A percentile compares a stretch with the other conserved stretches of the same genome.
Conservation (phyloP, 2,113 vertebrate species). For the Oriolus oriolus region DNA sequence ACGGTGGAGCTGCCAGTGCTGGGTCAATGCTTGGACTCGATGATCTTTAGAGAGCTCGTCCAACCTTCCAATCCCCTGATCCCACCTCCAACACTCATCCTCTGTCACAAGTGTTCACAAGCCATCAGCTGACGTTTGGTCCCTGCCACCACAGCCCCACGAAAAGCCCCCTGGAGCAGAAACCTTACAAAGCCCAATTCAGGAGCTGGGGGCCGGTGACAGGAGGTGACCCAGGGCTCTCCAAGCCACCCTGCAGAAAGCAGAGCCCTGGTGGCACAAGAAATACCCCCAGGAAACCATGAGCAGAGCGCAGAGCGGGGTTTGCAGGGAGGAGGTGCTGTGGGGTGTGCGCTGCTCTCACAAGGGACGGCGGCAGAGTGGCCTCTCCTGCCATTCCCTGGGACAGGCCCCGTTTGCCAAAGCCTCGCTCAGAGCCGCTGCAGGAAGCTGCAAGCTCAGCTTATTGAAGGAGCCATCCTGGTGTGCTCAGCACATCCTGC, state of each 20-base stretch:
- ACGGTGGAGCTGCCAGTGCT: not conserved
- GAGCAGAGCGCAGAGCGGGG: not conserved
- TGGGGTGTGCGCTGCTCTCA: not conserved
- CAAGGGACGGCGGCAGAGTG: not conserved
- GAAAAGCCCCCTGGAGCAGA: not conserved
- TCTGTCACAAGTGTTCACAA: not conserved
- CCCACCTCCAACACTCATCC: not conserved
- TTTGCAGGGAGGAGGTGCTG: accelerated
- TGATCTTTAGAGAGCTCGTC: not conserved
- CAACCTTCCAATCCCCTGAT: not conserved
- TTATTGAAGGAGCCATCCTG: not conserved
- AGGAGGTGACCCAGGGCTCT: not conserved
- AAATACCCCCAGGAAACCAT: not conserved
- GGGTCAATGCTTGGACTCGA: accelerated
- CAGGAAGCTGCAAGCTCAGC: not conserved
- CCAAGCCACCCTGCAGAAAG: not conserved
- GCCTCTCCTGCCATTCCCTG: not conserved
- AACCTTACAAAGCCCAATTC: accelerated
- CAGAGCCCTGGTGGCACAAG: not conserved
- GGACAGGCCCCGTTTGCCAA: not conserved
- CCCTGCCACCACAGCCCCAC: not conserved
- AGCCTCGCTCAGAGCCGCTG: not conserved
- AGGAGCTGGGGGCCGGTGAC: not conserved
- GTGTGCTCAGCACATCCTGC: not conserved
- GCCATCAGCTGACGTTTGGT: accelerated